Evolutionary conservation across 2,113 vertebrate genomes (phyloP), one percentile per base, ranked within the genome.

Genomic region (Tragelaphus buxtoni): DNA sequence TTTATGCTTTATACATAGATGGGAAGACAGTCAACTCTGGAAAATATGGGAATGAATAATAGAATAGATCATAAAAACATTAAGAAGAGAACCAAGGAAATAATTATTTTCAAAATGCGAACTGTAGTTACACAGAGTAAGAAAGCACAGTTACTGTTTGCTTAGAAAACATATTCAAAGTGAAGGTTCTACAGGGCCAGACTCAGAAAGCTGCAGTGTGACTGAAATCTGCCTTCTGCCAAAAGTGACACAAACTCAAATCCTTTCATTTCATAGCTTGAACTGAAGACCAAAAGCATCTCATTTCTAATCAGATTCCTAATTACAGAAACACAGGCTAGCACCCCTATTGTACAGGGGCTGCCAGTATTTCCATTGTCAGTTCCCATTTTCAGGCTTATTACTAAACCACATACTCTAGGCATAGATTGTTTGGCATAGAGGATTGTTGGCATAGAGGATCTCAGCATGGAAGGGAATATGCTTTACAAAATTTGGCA

Each of bases 401-500:
- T 96, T 96, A 97, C 91, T 90, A 98, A 98, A 97, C 91, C 82
- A 93, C 9, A 65, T 24, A 85, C 96, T 95, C 96, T 80, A 91
- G 95, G 94, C 87, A 97, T 72, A 39, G 65, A 72, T 24, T 39
- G 18, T 11, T 22, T 72, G 65, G 65, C 65, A 39, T 24, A 72
- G 65, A 39, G 18, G 14, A 42, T 6, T 90, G 89, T 16, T 94
- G 97, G 82, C 97, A 97, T 30, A 4, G 5, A 92, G 13, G 47
- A 95, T 80, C 97, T 96, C 95, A 69, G 95, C 95, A 89, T 17
- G 77, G 95, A 98, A 30, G 94, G 90, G 93, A 97, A 97, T 2
- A 90, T 92, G 91, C 85, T 98, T 97, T 95, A 96, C 32, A 96
- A 98, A 94, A 97, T 83, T 88, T 98, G 94, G 60, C 97, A 97